A percentile compares a stretch with the other conserved stretches of the same genome.
Evolutionary conservation across 1,140 invertebrate species (phyloP).

Genomic region (Calliopsis andreniformis): DNA sequence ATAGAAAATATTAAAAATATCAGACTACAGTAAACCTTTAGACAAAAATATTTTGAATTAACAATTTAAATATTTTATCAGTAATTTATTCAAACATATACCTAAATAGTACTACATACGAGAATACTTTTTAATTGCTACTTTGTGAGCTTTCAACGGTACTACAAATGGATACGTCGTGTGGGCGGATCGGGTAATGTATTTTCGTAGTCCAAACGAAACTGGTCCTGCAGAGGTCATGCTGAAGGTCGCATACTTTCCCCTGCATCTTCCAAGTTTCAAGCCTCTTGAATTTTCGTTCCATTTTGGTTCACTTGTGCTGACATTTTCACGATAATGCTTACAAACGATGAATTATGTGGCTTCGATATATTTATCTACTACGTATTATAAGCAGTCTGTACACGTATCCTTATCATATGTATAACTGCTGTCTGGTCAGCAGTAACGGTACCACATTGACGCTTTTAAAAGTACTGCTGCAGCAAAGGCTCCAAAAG

Average conservation of each 20-base stretch:
- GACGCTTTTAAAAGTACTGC: background rate
- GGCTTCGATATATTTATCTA: background rate
- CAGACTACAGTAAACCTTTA: too few relatives aligned
- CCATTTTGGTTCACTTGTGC: background rate
- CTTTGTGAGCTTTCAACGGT: background rate
- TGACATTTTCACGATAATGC: background rate
- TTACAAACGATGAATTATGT: background rate
- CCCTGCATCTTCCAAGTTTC: background rate
- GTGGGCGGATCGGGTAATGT: slow-evolving; percentile 26
- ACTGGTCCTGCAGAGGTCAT: slow-evolving; percentile 39
- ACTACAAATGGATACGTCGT: background rate
- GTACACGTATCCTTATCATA: slow-evolving; percentile 4
- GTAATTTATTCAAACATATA: too few relatives aligned
- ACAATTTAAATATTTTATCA: too few relatives aligned
- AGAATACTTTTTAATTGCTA: background rate
- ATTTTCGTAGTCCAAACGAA: slow-evolving; percentile 21
- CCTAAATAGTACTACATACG: too few relatives aligned
- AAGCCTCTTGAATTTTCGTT: background rate
- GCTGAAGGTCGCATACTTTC: slow-evolving; percentile 15
- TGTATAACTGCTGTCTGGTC: background rate
- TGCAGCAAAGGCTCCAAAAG: background rate
- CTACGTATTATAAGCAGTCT: background rate
- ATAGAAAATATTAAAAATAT: too few relatives aligned
- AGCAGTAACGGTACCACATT: background rate
- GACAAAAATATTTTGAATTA: too few relatives aligned